Percentiles rank a stretch among this genome's conserved stretches.
Conservation (phyloP, 2,797 vertebrate genomes). For the Mionectes olivaceus region DNA sequence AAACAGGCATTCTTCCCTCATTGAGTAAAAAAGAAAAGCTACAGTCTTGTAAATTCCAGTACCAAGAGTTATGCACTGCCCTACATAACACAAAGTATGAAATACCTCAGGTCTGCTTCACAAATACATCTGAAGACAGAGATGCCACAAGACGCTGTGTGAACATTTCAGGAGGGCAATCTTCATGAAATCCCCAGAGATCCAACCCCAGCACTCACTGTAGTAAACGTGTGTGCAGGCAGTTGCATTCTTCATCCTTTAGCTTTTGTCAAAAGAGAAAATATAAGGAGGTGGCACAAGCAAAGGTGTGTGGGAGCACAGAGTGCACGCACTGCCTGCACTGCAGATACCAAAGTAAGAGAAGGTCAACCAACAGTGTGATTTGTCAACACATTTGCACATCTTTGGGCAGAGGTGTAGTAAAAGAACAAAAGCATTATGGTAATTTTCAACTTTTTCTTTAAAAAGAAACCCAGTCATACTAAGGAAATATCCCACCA, state of each 20-base stretch:
- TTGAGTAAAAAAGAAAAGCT: neutral
- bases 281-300: neutral
- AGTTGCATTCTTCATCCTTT: neutral
- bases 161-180: neutral
- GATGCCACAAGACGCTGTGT: neutral
- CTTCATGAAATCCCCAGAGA: neutral
- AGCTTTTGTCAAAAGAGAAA: neutral
- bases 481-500: constrained; percentile 11
- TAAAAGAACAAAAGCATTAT: neutral
- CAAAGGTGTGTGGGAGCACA: rapidly evolving
- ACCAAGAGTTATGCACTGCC: neutral
- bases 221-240: neutral
- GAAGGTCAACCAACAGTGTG: neutral
- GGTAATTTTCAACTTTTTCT: neutral
- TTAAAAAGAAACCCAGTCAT: neutral
- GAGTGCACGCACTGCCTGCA: rapidly evolving
- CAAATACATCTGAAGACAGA: neutral
- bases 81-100: neutral
- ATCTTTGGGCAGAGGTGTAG: neutral
- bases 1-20: neutral
- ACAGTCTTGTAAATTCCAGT: neutral
- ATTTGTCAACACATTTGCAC: neutral
- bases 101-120: neutral
- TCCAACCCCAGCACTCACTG: neutral
- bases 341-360: neutral